phyloP scores from a whole-genome alignment of 2,797 vertebrate species.

The Siniperca obscura region DNA sequence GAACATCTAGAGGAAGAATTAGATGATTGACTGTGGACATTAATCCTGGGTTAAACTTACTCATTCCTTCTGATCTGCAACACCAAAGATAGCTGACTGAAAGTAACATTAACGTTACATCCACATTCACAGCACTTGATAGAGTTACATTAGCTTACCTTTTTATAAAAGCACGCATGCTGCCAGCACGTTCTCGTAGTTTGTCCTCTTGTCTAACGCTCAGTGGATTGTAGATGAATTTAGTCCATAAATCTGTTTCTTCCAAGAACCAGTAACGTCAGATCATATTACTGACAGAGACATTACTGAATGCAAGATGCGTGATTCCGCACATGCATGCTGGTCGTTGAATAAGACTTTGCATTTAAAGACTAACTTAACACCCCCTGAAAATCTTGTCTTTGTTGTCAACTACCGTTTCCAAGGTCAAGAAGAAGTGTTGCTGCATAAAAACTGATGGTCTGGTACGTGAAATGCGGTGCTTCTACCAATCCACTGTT shows the following conservation, averaged over 20 bases:
- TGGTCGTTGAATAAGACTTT: not conserved
- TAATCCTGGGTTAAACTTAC: not conserved
- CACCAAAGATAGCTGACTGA: not conserved
- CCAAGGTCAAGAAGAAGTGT: no score
- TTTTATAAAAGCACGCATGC: not conserved
- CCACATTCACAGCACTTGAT: not conserved
- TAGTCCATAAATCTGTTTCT: not conserved
- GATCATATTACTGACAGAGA: not conserved
- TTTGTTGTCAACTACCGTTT: not conserved
- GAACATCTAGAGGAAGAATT: not conserved
- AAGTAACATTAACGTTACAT: not conserved
- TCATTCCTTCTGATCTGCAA: not conserved
- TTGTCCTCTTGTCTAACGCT: not conserved
- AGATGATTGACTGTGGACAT: not conserved
- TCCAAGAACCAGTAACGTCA: not conserved
- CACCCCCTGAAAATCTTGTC: not conserved
- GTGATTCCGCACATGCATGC: not conserved
- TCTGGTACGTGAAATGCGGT: no score
- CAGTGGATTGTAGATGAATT: not conserved
- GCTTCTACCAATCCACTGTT: no score
- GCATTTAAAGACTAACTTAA: not conserved
- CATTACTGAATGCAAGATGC: not conserved
- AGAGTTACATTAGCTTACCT: not conserved
- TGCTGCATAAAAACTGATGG: no score
- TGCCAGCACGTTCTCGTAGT: no score